Base-by-base conservation (phyloP, 2,113 vertebrate species). In the Xenopus borealis region DNA sequence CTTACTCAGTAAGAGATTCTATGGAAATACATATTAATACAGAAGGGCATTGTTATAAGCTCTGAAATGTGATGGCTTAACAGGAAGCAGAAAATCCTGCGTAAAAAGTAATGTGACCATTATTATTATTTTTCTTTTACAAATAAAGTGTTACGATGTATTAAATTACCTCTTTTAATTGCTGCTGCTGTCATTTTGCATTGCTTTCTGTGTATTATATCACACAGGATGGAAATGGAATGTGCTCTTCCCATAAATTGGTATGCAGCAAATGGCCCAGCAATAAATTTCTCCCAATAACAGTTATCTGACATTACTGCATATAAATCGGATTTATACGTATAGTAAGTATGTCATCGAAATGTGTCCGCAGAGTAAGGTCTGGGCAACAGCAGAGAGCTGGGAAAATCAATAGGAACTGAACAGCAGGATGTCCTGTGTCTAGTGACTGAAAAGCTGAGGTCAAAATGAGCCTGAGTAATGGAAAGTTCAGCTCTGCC, bases 271-370 rank as follows among this genome's bases (percentile, higher is more conserved):
- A 61, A 61, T 61, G 19, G 58, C 4, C 18, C 58, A 61, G 58
- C 20, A 61, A 61, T 61, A 23, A 61, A 61, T 61, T 20, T 61
- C 58, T 12, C 20, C 58, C 58, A 61, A 61, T 61, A 61, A 61
- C 58, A 61, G 18, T 61, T 61, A 61, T 23, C 58, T 23, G 20
- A 55, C 53, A 27, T 61, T 61, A 61, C 58, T 61, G 58, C 58
- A 61, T 61, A 61, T 61, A 61, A 61, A 61, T 20, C 4, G 58
- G 58, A 61, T 61, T 61, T 61, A 61, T 61, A 61, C 58, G 20
- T 61, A 61, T 61, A 61, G 20, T 61, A 61, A 61, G 58, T 27
- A 61, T 61, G 58, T 61, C 58, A 61, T 61, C 5, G 20, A 61
- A 61, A 61, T 61, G 58, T 61, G 20, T 61, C 58, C 58, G 19